Conservation (phyloP, 1,140 invertebrate genomes). For the Reticulitermes speratus region DNA sequence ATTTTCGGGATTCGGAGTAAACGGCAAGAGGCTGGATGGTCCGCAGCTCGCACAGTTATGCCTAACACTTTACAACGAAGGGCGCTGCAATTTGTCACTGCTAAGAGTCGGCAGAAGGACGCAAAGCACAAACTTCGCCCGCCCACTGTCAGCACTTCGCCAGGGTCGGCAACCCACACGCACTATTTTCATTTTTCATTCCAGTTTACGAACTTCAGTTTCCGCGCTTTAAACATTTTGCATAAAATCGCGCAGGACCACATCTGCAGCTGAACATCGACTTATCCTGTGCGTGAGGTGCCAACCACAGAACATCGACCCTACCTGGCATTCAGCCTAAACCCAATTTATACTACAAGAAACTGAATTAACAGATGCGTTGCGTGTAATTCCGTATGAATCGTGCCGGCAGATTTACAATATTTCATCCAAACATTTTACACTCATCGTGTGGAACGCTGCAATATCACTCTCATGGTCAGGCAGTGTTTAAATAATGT, state of each 20-base stretch:
- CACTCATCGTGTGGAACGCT: too few species aligned
- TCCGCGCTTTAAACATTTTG: background rate
- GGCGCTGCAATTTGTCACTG: background rate
- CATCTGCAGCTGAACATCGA: background rate
- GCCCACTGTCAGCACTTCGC: background rate
- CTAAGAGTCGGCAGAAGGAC: background rate
- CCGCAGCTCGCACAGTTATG: too few species aligned
- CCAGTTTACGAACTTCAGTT: background rate
- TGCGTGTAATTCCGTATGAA: too few species aligned
- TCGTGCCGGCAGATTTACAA: too few species aligned
- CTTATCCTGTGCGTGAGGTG: background rate
- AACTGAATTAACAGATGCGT: too few species aligned
- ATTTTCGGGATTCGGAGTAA: too few species aligned
- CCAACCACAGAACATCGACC: background rate
- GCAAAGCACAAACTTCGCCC: background rate
- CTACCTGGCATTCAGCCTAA: background rate
- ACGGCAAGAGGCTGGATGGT: too few species aligned
- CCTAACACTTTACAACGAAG: background rate
- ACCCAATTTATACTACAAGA: background rate
- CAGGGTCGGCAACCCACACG: background rate
- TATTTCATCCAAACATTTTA: too few species aligned
- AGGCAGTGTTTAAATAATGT: too few species aligned
- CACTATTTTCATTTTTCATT: background rate
- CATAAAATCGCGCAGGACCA: background rate
- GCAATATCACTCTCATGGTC: too few species aligned